Conservation (phyloP, 2,888 invertebrate species). For the Cheilosia vernalis region DNA sequence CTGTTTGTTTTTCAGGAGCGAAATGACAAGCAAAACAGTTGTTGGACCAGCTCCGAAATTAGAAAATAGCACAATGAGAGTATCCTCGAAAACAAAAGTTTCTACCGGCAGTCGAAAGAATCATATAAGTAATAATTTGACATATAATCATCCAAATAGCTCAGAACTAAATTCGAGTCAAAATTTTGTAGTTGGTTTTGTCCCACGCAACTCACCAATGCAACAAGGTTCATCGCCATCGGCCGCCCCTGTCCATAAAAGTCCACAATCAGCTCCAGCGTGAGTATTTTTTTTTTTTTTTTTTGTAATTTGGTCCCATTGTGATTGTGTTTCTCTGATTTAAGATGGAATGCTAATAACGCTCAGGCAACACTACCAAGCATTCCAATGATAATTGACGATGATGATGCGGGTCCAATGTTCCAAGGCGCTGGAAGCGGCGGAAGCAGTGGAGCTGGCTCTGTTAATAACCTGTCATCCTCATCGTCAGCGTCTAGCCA, state of each 20-base stretch:
- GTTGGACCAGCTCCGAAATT: slow-evolving; percentile 78
- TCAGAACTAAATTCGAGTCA: slow-evolving; percentile 28
- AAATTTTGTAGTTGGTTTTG: slow-evolving; percentile 83
- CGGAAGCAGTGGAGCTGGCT: slow-evolving; percentile 76
- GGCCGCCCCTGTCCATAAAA: slow-evolving; percentile 81
- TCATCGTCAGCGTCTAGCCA: slow-evolving; percentile 78
- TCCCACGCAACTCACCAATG: slow-evolving; percentile 86
- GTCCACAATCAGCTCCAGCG: slow-evolving; percentile 83
- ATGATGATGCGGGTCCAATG: slow-evolving; percentile 84
- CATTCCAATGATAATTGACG: slow-evolving; percentile 89
- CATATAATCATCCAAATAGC: slow-evolving; percentile 29
- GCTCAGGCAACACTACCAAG: slow-evolving; percentile 89
- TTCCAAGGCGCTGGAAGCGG: slow-evolving; percentile 78
- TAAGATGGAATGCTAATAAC: slow-evolving; percentile 87
- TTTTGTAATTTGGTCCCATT: slow-evolving; percentile 35
- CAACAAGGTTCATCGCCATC: slow-evolving; percentile 85
- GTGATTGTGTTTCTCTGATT: slow-evolving; percentile 13
- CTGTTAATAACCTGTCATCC: slow-evolving; percentile 76
- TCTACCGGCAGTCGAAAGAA: slow-evolving; percentile 85
- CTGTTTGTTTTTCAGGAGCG: slow-evolving; percentile 77
- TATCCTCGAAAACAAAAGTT: slow-evolving; percentile 86
- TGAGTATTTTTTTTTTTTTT: slow-evolving; percentile 77
- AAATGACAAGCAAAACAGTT: slow-evolving; percentile 80
- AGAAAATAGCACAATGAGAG: slow-evolving; percentile 86
- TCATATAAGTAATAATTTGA: slow-evolving; percentile 80